These are phyloP conservation scores for Heterochromis multidens DNA, from an alignment of 2,113 vertebrate species.

Conservation along the genomic window DNA sequence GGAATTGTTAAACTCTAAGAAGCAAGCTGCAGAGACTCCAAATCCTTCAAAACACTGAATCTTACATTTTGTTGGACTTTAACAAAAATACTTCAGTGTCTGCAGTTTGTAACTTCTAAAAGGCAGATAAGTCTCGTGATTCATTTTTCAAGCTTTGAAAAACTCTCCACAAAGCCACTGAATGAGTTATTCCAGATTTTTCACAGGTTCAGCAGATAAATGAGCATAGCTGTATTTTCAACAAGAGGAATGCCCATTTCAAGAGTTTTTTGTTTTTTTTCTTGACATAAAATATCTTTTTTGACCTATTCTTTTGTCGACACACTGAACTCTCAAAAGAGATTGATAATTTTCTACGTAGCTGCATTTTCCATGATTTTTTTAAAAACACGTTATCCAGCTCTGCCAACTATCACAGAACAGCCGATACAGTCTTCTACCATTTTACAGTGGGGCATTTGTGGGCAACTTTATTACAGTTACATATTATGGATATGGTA, in stretches of 20 bases:
- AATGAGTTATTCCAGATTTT: not conserved
- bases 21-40: not conserved
- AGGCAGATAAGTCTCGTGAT: not conserved
- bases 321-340: not conserved
- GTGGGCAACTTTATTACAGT: not conserved
- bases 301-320: not conserved
- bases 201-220: not conserved
- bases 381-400: not conserved
- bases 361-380: not conserved
- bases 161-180: accelerated
- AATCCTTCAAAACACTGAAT: not conserved
- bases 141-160: not conserved
- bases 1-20: not conserved
- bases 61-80: not conserved
- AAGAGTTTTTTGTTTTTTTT: accelerated
- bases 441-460: not conserved
- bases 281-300: not conserved
- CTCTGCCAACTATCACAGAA: not conserved
- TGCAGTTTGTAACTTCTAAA: not conserved
- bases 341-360: not conserved
- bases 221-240: not conserved
- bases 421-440: not conserved
- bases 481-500: not conserved
- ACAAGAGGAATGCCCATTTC: not conserved
- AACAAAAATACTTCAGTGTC: not conserved